Evolutionary conservation across 2,797 vertebrate genomes (phyloP).

Genomic region (Urocyon cinereoargenteus): DNA sequence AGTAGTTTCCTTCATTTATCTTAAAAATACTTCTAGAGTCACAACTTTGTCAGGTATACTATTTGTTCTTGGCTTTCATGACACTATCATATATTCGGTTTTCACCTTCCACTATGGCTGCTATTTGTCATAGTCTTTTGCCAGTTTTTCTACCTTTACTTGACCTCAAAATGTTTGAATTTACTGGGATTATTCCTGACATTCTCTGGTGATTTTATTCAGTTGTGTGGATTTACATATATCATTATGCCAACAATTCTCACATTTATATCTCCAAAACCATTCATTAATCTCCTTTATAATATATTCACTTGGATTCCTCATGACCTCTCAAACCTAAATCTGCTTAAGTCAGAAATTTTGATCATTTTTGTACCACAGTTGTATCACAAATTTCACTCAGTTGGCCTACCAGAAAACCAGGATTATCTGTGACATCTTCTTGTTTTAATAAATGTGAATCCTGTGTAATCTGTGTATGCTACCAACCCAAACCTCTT

Average conservation of each 20-base stretch:
- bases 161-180: not conserved
- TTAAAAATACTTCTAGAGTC: slow-evolving; percentile 13
- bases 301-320: not conserved
- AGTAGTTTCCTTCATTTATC: slow-evolving; percentile 51
- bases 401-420: not conserved
- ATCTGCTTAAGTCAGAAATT: not conserved
- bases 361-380: not conserved
- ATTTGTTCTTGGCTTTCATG: not conserved
- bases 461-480: too few species aligned
- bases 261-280: not conserved
- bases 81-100: not conserved
- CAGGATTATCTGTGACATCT: not conserved
- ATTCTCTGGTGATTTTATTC: slow-evolving; percentile 1
- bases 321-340: not conserved
- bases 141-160: not conserved
- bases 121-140: not conserved
- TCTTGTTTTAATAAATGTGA: not conserved
- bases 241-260: not conserved
- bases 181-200: not conserved
- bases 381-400: not conserved
- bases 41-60: not conserved
- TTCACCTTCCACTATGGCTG: not conserved
- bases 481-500: not conserved
- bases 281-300: not conserved
- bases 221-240: not conserved